Evolutionary conservation across 2,888 invertebrate species (phyloP).

Genomic region (Carcina quercana): DNA sequence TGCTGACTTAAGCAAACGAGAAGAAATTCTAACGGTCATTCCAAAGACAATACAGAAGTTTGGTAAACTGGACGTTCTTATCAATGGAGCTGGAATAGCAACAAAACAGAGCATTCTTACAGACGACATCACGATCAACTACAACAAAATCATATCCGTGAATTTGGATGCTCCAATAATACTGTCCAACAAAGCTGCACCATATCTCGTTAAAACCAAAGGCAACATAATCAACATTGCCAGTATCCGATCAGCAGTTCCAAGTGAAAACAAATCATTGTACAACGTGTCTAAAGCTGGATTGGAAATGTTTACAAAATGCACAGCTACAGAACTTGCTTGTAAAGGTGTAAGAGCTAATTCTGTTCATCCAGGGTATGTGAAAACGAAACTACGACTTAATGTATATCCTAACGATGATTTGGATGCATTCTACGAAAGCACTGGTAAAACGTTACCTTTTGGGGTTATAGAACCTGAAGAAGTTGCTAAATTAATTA

Average conservation of each 20-base stretch:
- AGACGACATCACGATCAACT: constrained; percentile 85
- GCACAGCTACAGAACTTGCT: constrained; percentile 43
- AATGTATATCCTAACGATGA: not conserved
- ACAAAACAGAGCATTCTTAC: constrained; percentile 74
- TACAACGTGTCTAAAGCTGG: constrained; percentile 59
- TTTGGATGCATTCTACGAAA: not conserved
- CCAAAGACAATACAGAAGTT: constrained; percentile 77
- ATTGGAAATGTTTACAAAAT: constrained; percentile 52
- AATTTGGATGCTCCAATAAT: constrained; percentile 84
- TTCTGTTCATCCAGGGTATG: constrained; percentile 50
- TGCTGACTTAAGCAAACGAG: constrained; percentile 76
- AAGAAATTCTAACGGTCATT: constrained; percentile 75
- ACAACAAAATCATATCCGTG: constrained; percentile 85
- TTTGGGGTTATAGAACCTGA: constrained; percentile 2
- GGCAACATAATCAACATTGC: constrained; percentile 90
- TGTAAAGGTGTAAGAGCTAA: constrained; percentile 49
- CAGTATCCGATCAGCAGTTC: constrained; percentile 38
- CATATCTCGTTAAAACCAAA: constrained; percentile 82
- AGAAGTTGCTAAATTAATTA: constrained; percentile 5
- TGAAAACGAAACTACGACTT: constrained; percentile 35
- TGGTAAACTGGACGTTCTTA: constrained; percentile 80
- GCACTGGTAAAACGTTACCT: not conserved
- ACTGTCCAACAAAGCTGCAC: constrained; percentile 84
- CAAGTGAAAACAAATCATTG: constrained; percentile 35
- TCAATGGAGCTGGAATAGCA: constrained; percentile 86